Conservation (phyloP, 2,888 invertebrate species). For the Torymus texanus region DNA sequence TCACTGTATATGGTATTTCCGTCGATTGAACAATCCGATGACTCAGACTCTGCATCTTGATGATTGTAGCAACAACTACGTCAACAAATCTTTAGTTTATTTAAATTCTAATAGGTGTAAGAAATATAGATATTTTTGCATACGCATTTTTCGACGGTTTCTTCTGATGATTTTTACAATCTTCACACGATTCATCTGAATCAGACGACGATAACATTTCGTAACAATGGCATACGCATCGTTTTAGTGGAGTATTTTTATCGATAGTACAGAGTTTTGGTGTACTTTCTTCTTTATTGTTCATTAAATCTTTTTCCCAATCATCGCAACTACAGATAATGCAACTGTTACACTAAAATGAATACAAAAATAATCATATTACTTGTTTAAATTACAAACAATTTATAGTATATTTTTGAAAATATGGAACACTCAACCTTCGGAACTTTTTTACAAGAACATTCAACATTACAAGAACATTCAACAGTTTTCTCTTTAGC, state of each 20-base stretch:
- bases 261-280: not conserved
- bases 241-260: not conserved
- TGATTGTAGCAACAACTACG: too few relatives aligned
- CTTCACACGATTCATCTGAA: conserved; percentile 16
- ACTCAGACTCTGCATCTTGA: conserved; percentile 1
- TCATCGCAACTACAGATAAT: conserved; percentile 56
- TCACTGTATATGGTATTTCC: conserved; percentile 16
- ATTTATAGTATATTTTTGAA: too few relatives aligned
- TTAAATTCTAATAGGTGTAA: too few relatives aligned
- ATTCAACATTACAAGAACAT: too few relatives aligned
- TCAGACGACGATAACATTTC: conserved; percentile 20
- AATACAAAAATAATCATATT: not conserved
- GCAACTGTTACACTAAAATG: conserved; percentile 54
- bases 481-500: too few relatives aligned
- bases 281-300: not conserved
- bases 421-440: too few relatives aligned
- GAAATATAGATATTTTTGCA: too few relatives aligned
- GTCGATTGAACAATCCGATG: conserved; percentile 21
- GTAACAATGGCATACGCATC: not conserved
- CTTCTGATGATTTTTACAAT: not conserved
- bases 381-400: too few relatives aligned
- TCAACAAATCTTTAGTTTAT: too few relatives aligned
- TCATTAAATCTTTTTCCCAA: conserved; percentile 54
- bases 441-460: too few relatives aligned
- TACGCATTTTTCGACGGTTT: too few relatives aligned